Evolutionary conservation across 2,888 invertebrate species (phyloP).

Genomic region (Ecliptopera silaceata): DNA sequence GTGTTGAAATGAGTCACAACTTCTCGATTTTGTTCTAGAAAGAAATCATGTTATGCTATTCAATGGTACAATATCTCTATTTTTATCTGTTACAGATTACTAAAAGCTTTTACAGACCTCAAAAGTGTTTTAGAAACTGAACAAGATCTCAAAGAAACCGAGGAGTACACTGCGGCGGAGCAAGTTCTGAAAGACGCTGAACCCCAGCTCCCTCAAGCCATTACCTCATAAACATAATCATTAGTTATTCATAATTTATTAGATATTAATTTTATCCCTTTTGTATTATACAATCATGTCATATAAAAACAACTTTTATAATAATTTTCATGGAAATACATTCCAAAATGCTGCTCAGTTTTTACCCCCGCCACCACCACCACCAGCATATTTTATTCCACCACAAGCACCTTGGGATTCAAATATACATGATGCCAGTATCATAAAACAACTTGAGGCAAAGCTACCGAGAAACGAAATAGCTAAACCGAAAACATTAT

Average conservation of each 20-base stretch:
- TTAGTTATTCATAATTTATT: too few relatives aligned
- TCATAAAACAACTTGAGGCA: conserved; percentile 53
- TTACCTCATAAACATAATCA: conserved; percentile 45
- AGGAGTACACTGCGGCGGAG: conserved; percentile 87
- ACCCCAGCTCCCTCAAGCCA: conserved; percentile 75
- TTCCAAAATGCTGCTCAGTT: conserved; percentile 58
- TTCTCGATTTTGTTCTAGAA: not conserved
- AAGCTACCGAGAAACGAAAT: conserved; percentile 22
- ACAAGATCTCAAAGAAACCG: conserved; percentile 88
- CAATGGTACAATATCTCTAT: not conserved
- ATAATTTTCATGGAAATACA: conserved; percentile 63
- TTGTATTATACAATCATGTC: conserved; percentile 70
- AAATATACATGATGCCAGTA: conserved; percentile 50
- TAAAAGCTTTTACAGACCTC: conserved; percentile 90
- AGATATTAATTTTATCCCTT: conserved; percentile 51
- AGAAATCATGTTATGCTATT: not conserved
- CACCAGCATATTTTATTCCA: conserved; percentile 46
- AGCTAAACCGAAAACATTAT: conserved; percentile 24
- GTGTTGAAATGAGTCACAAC: conserved; percentile 11
- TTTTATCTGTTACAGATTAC: conserved; percentile 73
- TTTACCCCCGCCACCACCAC: conserved; percentile 51
- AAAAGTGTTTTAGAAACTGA: conserved; percentile 88
- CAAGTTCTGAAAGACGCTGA: conserved; percentile 87
- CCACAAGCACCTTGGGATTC: conserved; percentile 37
- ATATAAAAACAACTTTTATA: conserved; percentile 65